Conservation (phyloP, 2,113 vertebrate species). For the Dicerorhinus sumatrensis region DNA sequence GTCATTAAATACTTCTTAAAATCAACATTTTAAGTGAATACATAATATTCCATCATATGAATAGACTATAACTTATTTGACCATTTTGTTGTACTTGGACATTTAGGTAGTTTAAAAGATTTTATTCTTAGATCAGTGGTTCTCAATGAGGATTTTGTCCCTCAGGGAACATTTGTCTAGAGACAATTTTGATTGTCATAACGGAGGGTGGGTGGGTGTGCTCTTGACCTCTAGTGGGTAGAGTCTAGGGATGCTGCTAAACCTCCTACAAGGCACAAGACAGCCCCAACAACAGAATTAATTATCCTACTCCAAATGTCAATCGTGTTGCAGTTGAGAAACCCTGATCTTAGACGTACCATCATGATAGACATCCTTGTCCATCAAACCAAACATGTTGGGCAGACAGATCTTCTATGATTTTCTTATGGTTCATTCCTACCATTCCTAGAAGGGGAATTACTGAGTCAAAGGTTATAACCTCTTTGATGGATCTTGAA, state of each 20-base stretch:
- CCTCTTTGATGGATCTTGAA: neutral
- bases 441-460: constrained; percentile 34
- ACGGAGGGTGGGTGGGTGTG: neutral
- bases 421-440: neutral
- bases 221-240: neutral
- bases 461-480: neutral
- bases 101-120: neutral
- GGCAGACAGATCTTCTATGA: neutral
- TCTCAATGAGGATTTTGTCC: neutral
- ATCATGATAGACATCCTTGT: neutral
- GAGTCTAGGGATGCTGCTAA: neutral
- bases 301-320: neutral
- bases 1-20: constrained; percentile 50
- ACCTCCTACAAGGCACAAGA: neutral
- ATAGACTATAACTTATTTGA: neutral
- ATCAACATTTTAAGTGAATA: neutral
- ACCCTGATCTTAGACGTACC: neutral
- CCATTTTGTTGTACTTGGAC: neutral
- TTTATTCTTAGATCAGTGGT: neutral
- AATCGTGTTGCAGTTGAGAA: neutral
- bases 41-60: neutral
- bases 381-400: neutral
- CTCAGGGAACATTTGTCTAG: neutral
- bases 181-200: neutral
- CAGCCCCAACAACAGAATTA: neutral